phyloP scores from a whole-genome alignment of 2,888 invertebrate species.

The Melangyna quadrimaculata region DNA sequence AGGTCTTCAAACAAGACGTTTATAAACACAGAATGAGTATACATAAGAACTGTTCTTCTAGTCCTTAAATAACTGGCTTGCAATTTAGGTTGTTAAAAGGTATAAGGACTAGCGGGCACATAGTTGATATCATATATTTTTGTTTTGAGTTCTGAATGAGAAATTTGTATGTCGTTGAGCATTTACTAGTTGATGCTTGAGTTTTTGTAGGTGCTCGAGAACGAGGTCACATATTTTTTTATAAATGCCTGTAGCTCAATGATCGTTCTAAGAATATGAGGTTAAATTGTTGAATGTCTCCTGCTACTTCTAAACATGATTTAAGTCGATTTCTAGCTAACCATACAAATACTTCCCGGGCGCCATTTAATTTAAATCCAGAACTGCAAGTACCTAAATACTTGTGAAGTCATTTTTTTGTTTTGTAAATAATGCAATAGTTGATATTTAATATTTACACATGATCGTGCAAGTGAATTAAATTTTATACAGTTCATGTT shows the following conservation, averaged over 20 bases:
- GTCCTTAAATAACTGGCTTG: too few species aligned
- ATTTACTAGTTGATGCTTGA: background rate
- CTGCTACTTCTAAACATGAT: too few species aligned
- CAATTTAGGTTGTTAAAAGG: too few species aligned
- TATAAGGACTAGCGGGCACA: too few species aligned
- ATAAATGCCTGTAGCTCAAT: too few species aligned
- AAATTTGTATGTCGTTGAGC: background rate
- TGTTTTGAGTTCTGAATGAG: too few species aligned
- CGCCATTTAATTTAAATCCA: background rate
- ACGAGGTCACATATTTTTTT: background rate
- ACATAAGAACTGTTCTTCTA: too few species aligned
- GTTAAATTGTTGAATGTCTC: too few species aligned
- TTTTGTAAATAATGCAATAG: conserved; percentile 57
- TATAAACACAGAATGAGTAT: too few species aligned
- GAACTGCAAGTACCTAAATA: background rate
- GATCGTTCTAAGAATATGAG: too few species aligned
- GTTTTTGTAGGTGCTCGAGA: background rate
- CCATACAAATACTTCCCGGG: background rate
- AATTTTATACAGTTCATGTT: conserved; percentile 49
- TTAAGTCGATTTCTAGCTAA: background rate
- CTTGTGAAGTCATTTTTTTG: conserved; percentile 49
- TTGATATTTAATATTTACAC: conserved; percentile 67
- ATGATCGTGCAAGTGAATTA: conserved; percentile 62
- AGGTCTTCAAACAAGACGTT: too few species aligned
- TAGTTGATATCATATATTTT: too few species aligned